Evolutionary conservation across 2,113 vertebrate genomes (phyloP).

Genomic region (Rynchops niger): DNA sequence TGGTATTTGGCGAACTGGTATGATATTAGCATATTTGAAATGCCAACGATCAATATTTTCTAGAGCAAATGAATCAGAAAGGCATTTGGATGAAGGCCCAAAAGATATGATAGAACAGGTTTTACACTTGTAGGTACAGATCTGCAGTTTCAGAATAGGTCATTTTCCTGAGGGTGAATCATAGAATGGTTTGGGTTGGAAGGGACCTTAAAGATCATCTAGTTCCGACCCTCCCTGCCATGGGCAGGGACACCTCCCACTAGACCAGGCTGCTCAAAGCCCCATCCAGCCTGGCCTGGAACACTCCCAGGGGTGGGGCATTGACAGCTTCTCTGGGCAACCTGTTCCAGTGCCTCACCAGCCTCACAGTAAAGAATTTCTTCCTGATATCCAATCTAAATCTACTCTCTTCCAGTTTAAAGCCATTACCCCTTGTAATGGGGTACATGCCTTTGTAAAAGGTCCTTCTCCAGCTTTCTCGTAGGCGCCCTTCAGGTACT

Average conservation of each 20-base stretch:
- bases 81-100: accelerated
- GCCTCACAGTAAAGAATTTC: neutral
- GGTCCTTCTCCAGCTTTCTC: neutral
- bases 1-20: neutral
- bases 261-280: neutral
- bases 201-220: neutral
- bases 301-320: neutral
- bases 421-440: neutral
- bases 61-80: neutral
- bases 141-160: neutral
- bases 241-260: neutral
- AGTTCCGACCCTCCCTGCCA: neutral
- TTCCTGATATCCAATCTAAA: neutral
- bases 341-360: neutral
- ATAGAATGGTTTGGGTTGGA: neutral
- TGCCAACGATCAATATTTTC: neutral
- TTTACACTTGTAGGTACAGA: neutral
- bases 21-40: neutral
- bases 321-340: neutral
- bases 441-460: neutral
- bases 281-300: neutral
- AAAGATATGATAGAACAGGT: accelerated
- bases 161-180: neutral
- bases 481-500: neutral
- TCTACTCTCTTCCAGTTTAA: neutral